These are phyloP conservation scores for Lipophrys pholis DNA, from an alignment of 2,113 vertebrate species.

Conservation along the genomic window DNA sequence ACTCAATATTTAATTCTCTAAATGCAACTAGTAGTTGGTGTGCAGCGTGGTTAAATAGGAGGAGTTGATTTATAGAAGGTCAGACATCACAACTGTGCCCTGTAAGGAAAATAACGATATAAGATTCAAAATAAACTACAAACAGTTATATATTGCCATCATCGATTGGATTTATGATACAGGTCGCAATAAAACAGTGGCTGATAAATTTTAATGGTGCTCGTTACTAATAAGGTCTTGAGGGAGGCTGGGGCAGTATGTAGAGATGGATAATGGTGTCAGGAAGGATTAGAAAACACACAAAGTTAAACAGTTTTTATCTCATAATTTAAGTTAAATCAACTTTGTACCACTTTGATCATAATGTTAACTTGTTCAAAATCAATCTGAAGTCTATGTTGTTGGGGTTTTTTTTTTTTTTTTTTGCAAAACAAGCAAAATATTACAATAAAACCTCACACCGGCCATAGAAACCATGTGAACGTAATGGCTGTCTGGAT, in stretches of 20 bases:
- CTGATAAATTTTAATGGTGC: conserved; percentile 94
- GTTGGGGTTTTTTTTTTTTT: no score
- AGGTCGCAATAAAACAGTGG: conserved; percentile 88
- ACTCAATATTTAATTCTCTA: conserved; percentile 76
- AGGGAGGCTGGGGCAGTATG: conserved; percentile 36
- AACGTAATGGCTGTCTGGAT: conserved; percentile 26
- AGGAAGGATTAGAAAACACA: conserved; percentile 36
- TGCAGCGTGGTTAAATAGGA: conserved; percentile 59
- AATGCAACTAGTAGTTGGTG: conserved; percentile 71
- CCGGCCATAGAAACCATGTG: neutral
- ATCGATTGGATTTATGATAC: conserved; percentile 87
- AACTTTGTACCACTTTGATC: neutral
- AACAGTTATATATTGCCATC: conserved; percentile 81
- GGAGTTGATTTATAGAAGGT: conserved; percentile 66
- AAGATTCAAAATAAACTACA: conserved; percentile 88
- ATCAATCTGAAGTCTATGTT: neutral
- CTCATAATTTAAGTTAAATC: neutral
- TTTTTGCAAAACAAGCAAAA: neutral
- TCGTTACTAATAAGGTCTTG: conserved; percentile 87
- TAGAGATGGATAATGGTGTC: conserved; percentile 51
- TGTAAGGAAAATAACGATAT: conserved; percentile 75
- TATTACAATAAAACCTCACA: neutral
- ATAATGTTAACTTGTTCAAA: neutral
- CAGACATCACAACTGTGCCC: conserved; percentile 49
- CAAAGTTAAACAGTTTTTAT: conserved; percentile 25